Percentiles rank a stretch among this genome's conserved stretches.
Evolutionary conservation across 1,140 invertebrate species (phyloP).

Genomic region (Aphaenogaster ashmeadi): DNA sequence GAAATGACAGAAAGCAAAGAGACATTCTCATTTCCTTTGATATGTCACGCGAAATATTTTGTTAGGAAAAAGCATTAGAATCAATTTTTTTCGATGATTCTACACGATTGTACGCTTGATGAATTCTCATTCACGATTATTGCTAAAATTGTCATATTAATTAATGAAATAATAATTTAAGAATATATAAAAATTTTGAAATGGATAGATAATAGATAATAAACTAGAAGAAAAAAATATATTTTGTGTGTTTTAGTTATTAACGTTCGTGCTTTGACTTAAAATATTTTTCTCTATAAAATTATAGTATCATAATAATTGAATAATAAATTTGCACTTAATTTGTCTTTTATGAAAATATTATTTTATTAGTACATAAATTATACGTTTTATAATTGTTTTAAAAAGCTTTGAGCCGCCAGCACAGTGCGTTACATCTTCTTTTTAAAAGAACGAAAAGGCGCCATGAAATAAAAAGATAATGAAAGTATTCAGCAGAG

Average conservation of each 20-base stretch:
- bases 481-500: neutral
- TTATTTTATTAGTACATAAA: neutral
- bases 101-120: neutral
- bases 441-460: constrained; percentile 4
- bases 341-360: neutral
- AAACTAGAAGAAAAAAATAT: neutral
- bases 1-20: neutral
- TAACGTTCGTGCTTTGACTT: neutral
- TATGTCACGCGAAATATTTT: neutral
- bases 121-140: neutral
- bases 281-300: neutral
- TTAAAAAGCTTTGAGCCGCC: neutral
- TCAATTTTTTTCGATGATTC: neutral
- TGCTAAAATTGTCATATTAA: neutral
- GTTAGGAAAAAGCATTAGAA: neutral
- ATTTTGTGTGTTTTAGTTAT: neutral
- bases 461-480: constrained; percentile 4
- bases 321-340: neutral
- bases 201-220: neutral
- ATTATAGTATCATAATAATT: neutral
- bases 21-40: neutral
- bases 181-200: neutral
- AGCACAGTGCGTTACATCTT: neutral
- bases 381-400: neutral
- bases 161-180: neutral